Conservation (phyloP, 2,113 vertebrate genomes). For the Odocoileus virginianus region DNA sequence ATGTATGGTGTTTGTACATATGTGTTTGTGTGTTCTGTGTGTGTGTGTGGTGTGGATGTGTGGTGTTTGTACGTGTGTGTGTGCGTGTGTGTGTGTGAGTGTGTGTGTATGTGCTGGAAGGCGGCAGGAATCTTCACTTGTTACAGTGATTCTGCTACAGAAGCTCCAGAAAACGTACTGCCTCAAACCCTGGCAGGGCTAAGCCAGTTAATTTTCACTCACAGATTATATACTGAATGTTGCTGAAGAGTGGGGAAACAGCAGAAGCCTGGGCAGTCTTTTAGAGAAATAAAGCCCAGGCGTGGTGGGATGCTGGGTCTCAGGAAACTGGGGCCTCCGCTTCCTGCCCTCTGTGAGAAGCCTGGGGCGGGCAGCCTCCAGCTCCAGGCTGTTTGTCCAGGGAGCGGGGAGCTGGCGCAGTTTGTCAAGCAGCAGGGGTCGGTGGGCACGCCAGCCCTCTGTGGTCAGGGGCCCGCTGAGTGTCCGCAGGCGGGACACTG, state of each 20-base stretch:
- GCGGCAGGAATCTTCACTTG: neutral
- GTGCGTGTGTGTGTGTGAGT: neutral
- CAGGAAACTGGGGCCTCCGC: neutral
- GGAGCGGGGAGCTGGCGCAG: neutral
- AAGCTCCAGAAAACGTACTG: neutral
- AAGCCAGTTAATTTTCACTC: neutral
- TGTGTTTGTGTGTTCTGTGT: neutral
- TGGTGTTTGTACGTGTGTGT: neutral
- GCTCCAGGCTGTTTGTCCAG: neutral
- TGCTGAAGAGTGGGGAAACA: neutral
- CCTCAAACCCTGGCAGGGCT: neutral
- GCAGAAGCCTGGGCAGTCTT: neutral
- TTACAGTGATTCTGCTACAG: neutral
- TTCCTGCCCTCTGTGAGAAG: neutral
- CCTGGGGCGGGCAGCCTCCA: rapidly evolving
- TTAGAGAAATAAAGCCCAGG: neutral
- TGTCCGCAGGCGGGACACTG: neutral
- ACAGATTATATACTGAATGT: rapidly evolving
- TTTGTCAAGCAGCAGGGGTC: neutral
- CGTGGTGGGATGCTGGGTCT: neutral
- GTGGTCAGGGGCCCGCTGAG: neutral
- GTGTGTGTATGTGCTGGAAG: neutral
- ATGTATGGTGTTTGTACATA: neutral
- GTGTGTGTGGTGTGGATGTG: neutral
- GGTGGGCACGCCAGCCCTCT: neutral